Conservation (phyloP, 2,888 invertebrate genomes). For the Rhagonycha lutea region DNA sequence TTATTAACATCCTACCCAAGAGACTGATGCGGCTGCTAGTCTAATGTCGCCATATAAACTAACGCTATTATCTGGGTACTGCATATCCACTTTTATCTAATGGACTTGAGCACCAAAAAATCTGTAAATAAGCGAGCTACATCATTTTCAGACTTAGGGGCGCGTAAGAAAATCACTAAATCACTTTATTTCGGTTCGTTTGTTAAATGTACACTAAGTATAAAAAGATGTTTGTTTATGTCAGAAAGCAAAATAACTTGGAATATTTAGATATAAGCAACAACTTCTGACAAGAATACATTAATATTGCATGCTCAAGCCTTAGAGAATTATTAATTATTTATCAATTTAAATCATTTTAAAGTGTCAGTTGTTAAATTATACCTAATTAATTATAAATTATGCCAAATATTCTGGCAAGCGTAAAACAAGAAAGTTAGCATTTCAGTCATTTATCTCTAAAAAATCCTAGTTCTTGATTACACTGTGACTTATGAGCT, state of each 20-base stretch:
- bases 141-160: conserved; percentile 26
- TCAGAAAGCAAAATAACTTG: conserved; percentile 21
- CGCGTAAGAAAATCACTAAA: conserved; percentile 33
- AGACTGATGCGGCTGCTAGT: conserved; percentile 31
- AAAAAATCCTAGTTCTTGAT: neutral
- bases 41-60: conserved; percentile 33
- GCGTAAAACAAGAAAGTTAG: neutral
- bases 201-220: conserved; percentile 30
- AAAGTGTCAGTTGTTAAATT: neutral
- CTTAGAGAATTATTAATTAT: neutral
- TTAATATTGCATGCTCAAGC: neutral
- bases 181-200: conserved; percentile 29
- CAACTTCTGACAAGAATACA: conserved; percentile 2
- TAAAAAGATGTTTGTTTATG: conserved; percentile 25
- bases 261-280: neutral
- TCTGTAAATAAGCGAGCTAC: conserved; percentile 26
- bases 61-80: conserved; percentile 25
- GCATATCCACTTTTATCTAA: conserved; percentile 24
- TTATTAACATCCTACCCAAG: conserved; percentile 39
- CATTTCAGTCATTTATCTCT: neutral
- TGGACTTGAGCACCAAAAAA: conserved; percentile 33
- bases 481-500: neutral
- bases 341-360: neutral
- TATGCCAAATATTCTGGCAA: neutral
- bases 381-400: neutral